phyloP scores from a whole-genome alignment of 23 tunicate species.

The Botrylloides violaceus region DNA sequence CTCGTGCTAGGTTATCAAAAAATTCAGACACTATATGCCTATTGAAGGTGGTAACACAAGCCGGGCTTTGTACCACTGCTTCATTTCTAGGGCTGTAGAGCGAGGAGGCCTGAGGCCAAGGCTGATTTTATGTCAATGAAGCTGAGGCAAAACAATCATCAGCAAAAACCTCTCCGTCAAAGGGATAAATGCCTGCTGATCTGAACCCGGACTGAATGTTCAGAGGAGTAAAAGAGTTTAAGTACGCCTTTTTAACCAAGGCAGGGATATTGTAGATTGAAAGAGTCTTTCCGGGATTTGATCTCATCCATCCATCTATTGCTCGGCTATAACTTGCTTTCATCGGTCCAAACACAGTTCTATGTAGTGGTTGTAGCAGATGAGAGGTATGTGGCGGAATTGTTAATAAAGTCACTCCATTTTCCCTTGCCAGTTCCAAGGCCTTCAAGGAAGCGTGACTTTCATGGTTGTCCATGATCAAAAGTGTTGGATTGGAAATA shows the following conservation, averaged over 20 bases:
- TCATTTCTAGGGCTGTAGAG: no score
- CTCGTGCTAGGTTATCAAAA: constrained; percentile 13
- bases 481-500: not conserved
- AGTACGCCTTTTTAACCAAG: not conserved
- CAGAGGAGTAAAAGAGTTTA: not conserved
- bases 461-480: constrained; percentile 18
- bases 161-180: not conserved
- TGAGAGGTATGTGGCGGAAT: not conserved
- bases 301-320: not conserved
- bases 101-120: no score
- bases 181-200: not conserved
- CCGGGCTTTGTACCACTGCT: no score
- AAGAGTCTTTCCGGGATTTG: not conserved
- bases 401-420: not conserved
- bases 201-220: not conserved
- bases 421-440: not conserved
- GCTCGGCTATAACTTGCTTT: not conserved
- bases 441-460: not conserved
- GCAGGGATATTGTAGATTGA: not conserved
- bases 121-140: no score
- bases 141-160: not conserved
- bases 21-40: constrained; percentile 6
- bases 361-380: not conserved
- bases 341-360: not conserved
- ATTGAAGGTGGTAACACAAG: constrained; percentile 22